Evolutionary conservation across 1,140 invertebrate genomes (phyloP).

Genomic region (Drosophila funebris): DNA sequence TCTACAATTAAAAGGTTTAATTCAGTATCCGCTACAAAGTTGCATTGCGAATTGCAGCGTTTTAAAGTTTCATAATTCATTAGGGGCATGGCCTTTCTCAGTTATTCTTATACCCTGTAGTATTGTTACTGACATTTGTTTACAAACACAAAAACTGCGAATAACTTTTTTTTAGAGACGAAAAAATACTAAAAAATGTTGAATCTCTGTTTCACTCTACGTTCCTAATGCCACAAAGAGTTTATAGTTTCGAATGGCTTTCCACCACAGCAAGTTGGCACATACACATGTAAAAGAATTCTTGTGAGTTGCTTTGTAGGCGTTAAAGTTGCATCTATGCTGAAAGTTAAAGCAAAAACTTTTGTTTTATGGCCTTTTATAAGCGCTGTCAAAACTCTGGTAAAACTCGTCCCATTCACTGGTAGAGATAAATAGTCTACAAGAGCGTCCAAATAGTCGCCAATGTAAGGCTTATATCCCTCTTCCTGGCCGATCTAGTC

Average conservation of each 20-base stretch:
- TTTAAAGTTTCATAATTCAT: conserved; percentile 79
- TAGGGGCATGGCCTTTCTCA: conserved; percentile 1
- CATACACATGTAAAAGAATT: conserved; percentile 5
- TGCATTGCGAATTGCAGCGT: conserved; percentile 46
- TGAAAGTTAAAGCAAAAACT: conserved; percentile 76
- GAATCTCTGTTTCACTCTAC: conserved; percentile 54
- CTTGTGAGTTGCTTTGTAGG: conserved; percentile 59
- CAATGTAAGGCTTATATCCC: conserved; percentile 53
- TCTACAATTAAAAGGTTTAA: too few species aligned
- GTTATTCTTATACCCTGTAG: conserved; percentile 17
- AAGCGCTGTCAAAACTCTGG: conserved; percentile 76
- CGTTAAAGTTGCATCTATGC: conserved; percentile 71
- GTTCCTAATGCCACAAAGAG: conserved; percentile 78
- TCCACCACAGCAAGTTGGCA: conserved; percentile 5
- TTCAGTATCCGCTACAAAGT: conserved; percentile 42
- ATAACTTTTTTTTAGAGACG: conserved; percentile 27
- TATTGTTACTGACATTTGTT: conserved; percentile 70
- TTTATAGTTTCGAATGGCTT: conserved; percentile 70
- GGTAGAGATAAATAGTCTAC: conserved; percentile 75
- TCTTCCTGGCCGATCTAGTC: conserved; percentile 2
- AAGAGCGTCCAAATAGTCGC: conserved; percentile 75
- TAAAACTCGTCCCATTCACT: conserved; percentile 36
- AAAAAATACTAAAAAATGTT: conserved; percentile 40
- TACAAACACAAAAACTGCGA: conserved; percentile 36
- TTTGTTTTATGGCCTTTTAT: conserved; percentile 82